Base-by-base conservation (phyloP, 2,797 vertebrate species). In the Cynodonichthys magdalenae region DNA sequence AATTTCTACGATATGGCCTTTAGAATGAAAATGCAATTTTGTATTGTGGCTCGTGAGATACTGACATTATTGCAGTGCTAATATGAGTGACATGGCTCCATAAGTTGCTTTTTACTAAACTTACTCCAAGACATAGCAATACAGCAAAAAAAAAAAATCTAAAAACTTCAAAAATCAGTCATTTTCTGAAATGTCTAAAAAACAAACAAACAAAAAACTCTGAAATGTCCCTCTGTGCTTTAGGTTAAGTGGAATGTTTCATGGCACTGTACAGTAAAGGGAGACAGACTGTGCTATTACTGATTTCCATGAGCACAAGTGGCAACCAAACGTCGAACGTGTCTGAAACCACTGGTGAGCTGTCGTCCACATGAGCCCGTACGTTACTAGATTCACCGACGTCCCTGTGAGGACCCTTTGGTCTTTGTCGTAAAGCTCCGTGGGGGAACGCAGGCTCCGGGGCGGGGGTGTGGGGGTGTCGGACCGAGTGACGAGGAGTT, bases 211-310 rank as follows among this genome's bases (percentile, higher is more conserved):
- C 24, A 24, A 24, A 24, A 71, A 4, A 1, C 0, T 62, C 46
- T 74, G 52, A 85, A 86, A 83, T 75, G 77, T 81, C 70, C 70
- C 82, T 70, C 87, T 90, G 90, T 92, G 90, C 89, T 92, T 90
- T 77, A 70, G 53, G 85, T 81, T 65, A 73, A 89, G 82, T 81
- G 89, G 90, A 91, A 91, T 91, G 89, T 91, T 62, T 88, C 84
- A 88, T 91, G 88, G 89, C 87, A 88, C 86, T 90, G 87, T 85
- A 87, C 85, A 87, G 81, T 91, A 91, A 90, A 90, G 86, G 87
- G 88, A 90, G 79, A 86, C 74, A 71, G 39, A 77, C 79, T 89
- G 88, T 89, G 87, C 87, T 88, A 74, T 86, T 79, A 71, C 77
- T 5, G 51, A 81, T 78, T 84, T 81, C 80, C 60, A 78, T 59